Percentiles rank a stretch among this genome's conserved stretches.
phyloP scores from a whole-genome alignment of 2,113 vertebrate genomes.

The Melanotaenia duboulayi region DNA sequence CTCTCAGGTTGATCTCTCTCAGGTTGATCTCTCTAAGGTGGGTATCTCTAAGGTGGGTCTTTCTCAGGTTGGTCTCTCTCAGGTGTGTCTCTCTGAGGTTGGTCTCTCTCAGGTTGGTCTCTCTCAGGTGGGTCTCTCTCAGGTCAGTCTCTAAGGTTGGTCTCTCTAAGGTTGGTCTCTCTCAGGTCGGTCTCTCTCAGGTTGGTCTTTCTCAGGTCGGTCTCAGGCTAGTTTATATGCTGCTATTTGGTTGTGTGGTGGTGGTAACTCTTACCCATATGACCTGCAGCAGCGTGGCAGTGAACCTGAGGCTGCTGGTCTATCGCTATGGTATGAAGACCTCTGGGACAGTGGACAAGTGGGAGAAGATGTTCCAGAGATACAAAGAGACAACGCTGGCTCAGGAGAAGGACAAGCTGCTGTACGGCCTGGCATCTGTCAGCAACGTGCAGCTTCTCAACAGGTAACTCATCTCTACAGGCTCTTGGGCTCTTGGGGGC shows the following conservation, averaged over 20 bases:
- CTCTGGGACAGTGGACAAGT: slow-evolving; percentile 79
- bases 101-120: too few relatives aligned
- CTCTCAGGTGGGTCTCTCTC: slow-evolving; percentile 56
- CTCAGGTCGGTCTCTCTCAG: slow-evolving; percentile 54
- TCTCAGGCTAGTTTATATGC: too few relatives aligned
- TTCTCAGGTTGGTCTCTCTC: too few relatives aligned
- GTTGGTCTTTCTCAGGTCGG: too few relatives aligned
- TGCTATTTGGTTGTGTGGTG: too few relatives aligned
- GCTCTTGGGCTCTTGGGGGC: too few relatives aligned
- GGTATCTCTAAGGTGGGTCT: too few relatives aligned
- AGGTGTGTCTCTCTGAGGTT: too few relatives aligned
- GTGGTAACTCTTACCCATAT: neutral
- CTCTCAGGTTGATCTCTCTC: too few relatives aligned
- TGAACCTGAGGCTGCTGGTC: slow-evolving; percentile 91
- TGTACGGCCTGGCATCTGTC: slow-evolving; percentile 93
- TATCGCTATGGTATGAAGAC: slow-evolving; percentile 95
- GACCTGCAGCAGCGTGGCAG: slow-evolving; percentile 77
- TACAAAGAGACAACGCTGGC: slow-evolving; percentile 87
- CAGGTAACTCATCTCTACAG: slow-evolving; percentile 76
- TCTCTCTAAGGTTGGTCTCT: too few relatives aligned
- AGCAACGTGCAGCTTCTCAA: slow-evolving; percentile 83
- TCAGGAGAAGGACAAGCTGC: slow-evolving; percentile 96
- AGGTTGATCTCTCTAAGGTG: too few relatives aligned
- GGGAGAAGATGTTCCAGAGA: slow-evolving; percentile 87
- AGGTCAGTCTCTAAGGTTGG: too few relatives aligned